These are phyloP conservation scores for Lordiphosa mommai DNA, from an alignment of 1,140 invertebrate genomes.

Conservation along the genomic window DNA sequence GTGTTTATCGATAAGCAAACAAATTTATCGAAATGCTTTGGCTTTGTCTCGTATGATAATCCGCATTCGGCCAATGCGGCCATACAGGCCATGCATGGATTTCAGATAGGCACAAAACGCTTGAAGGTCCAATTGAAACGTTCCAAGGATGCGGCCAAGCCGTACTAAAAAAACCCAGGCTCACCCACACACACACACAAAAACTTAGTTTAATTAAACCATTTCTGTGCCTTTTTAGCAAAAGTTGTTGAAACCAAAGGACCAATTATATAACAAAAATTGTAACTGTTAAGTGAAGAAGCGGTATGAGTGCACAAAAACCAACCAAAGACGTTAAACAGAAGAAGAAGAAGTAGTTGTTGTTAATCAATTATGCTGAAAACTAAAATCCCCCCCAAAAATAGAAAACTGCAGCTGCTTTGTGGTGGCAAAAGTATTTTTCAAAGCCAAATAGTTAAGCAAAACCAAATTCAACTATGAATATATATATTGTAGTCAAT, in stretches of 20 bases:
- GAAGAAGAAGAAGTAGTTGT: slow-evolving; percentile 59
- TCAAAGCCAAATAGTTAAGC: slow-evolving; percentile 78
- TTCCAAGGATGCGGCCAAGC: slow-evolving; percentile 93
- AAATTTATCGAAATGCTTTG: slow-evolving; percentile 99
- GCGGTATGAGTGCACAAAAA: slow-evolving; percentile 40
- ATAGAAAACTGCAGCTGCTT: slow-evolving; percentile 46
- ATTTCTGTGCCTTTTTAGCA: slow-evolving; percentile 58
- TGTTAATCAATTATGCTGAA: slow-evolving; percentile 72
- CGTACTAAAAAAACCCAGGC: slow-evolving; percentile 85
- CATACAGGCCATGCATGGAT: slow-evolving; percentile 98
- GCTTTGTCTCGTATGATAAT: slow-evolving; percentile 98
- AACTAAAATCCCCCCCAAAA: slow-evolving; percentile 9
- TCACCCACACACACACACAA: slow-evolving; percentile 10
- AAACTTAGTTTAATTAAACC: slow-evolving; percentile 32
- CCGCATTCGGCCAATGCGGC: slow-evolving; percentile 94
- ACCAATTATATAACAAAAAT: slow-evolving; percentile 58
- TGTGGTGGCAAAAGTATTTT: slow-evolving; percentile 61
- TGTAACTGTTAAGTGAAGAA: slow-evolving; percentile 46
- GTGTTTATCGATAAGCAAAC: slow-evolving; percentile 99
- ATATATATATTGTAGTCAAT: slow-evolving; percentile 2
- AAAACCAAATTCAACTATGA: slow-evolving; percentile 25
- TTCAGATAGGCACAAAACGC: slow-evolving; percentile 97
- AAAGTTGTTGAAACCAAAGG: slow-evolving; percentile 65
- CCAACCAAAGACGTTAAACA: slow-evolving; percentile 67
- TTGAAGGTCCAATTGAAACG: slow-evolving; percentile 98